Base-by-base conservation (phyloP, 37 sponge, comb jelly and placozoan species). In the Ianthella basta region DNA sequence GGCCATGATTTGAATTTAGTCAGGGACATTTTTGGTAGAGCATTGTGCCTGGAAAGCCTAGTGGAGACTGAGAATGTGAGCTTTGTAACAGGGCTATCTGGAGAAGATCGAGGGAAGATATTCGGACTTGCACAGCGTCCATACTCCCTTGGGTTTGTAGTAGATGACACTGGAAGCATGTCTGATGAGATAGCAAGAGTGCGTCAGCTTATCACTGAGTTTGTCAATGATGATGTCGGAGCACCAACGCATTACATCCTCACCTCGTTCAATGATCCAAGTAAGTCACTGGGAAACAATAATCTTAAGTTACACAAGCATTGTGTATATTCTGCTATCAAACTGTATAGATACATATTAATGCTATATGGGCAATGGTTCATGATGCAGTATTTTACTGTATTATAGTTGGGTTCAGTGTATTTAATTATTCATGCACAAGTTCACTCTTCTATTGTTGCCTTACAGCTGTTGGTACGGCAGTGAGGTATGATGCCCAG, bases 111-210 rank as follows among this genome's bases (percentile, higher is more conserved):
- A 33, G 82, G 65, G 0, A 82, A 34, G 24, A 82, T 82, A 40
- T 82, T 82, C 33, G 82, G 82, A 18, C 15, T 82, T 4, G 35
- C 23, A 14, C 35, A 61, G 44, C 14, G 30, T 4, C 82, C 66
- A 2, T 63, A 37, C 21, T 61, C 82, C 1, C 44, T 82, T 1
- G 82, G 44, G 0, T 82, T 82, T 63, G 82, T 82, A 35, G 82
- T 82, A 21, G 82, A 82, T 61, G 82, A 82, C 44, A 82, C 82
- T 1, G 82, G 82, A 12, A 82, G 82, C 40, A 82, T 82, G 82
- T 5, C 65, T 36, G 53, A 60, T 37, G 82, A 82, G 32, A 82
- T 82, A 24, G 65, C 65, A 34, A 39, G 29, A 40, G 82, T 82
- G 32, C 44, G 34, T 1, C n/a, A 37, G 37, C 20, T 82, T 30